Evolutionary conservation across 2,888 invertebrate species (phyloP), one percentile per base, ranked within the genome.

Genomic region (Vandiemenella viatica): DNA sequence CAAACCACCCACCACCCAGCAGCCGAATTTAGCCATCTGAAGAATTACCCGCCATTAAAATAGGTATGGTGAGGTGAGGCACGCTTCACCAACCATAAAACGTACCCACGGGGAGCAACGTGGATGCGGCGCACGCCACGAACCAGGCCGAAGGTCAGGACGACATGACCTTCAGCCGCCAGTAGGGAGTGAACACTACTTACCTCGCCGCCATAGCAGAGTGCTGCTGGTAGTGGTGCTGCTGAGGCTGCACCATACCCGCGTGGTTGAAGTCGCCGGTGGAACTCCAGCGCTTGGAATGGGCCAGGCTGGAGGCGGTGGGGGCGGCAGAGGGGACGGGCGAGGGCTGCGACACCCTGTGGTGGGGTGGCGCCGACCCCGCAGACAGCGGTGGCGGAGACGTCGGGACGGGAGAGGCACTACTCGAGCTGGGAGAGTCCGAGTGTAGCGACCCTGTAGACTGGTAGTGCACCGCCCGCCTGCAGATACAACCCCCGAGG

Each of bases 401-500:
- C 15, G 69, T 66, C 16, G 87, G 85, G 54, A 85, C 81, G 7
- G 87, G 87, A n/a, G 86, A 86, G 49, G 83, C 79, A 45, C 85
- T 84, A 59, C 82, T 85, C 6, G 85, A 85, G 60, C 85, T 86
- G 6, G 83, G 85, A 50, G 83, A 82, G 66, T 85, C 85, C 45
- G 86, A 86, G 67, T 87, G 86, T 44, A 85, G 71, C 3, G 84
- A 84, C 16, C 83, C 83, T 43, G 84, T 84, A 1, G 86, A 86
- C 63, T 87, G 86, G 67, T 87, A 85, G 64, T 85, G 84, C 10
- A 83, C 79, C 19, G 82, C 80, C 59, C 83, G 76, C 64, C 84
- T 79, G 70, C 23, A 68, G 69, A 2, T 13, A 10, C 6, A n/a
- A n/a, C n/a, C n/a, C n/a, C n/a, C n/a, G n/a, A n/a, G n/a, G n/a